Conservation (phyloP, 2,888 invertebrate genomes). For the Thysanoteuthis rhombus region DNA sequence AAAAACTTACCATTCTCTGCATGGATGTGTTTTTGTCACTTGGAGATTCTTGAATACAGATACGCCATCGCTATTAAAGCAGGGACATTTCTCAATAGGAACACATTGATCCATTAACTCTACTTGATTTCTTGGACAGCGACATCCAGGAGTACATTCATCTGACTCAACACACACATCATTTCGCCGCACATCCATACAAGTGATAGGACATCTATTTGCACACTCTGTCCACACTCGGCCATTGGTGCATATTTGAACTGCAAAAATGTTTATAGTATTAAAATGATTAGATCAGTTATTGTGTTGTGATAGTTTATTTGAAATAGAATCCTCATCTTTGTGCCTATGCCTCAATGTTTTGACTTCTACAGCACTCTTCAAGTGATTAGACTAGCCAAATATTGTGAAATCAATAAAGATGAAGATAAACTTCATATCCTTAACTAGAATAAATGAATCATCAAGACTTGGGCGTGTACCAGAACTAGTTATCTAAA, state of each 20-base stretch:
- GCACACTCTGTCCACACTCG: conserved; percentile 41
- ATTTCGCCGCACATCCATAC: conserved; percentile 37
- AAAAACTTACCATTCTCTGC: conserved; percentile 40
- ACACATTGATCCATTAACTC: conserved; percentile 39
- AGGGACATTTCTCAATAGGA: conserved; percentile 38
- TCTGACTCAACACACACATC: conserved; percentile 39
- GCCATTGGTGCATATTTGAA: conserved; percentile 35
- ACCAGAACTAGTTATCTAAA: too few relatives aligned
- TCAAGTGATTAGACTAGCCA: too few relatives aligned
- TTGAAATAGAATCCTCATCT: too few relatives aligned
- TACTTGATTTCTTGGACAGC: conserved; percentile 38
- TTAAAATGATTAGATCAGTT: not conserved
- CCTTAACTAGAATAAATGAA: too few relatives aligned
- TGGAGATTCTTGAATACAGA: conserved; percentile 33
- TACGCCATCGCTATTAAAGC: conserved; percentile 39
- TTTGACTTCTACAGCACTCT: too few relatives aligned
- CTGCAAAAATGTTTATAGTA: not conserved
- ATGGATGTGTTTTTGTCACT: conserved; percentile 30
- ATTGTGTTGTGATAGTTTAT: too few relatives aligned
- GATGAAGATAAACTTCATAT: too few relatives aligned
- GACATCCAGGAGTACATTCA: conserved; percentile 40
- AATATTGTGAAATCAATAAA: not conserved
- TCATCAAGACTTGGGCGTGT: too few relatives aligned
- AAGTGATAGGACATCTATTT: conserved; percentile 41
- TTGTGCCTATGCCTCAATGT: too few relatives aligned